Base-by-base conservation (phyloP, 2,113 vertebrate species). In the Chauna torquata region DNA sequence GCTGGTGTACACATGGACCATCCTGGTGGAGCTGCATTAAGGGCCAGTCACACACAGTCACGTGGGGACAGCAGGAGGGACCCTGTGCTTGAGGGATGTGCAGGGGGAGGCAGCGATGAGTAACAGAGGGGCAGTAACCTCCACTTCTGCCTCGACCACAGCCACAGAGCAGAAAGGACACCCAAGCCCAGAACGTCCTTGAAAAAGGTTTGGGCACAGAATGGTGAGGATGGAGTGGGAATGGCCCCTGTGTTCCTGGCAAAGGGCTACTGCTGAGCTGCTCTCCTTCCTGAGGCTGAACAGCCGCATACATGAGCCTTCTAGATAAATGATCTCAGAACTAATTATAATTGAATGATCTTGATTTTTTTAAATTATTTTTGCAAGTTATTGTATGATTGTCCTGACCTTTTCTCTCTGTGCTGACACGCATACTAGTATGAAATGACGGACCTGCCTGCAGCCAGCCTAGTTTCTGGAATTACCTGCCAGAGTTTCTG, bases 81-180 rank as follows among this genome's bases (percentile, higher is more conserved):
- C 4, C 8, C 25, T 28, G 28, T 52, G 22, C 59, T 54, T 16
- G 27, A 55, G 82, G 55, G 12, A 23, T 3, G 10, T 32, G 19
- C 5, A 0, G 3, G 4, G 13, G 15, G 40, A 49, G 25, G 16
- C 61, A 3, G 8, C 8, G 30, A 2, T 7, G 28, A 11, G 45
- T 17, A 27, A 3, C 42, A 2, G 36, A 20, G 65, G 40, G 55
- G 14, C 69, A 40, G 20, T 3, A 23, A 40, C 47, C 38, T 52
- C 40, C 30, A 40, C 38, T 52, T 30, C 54, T 66, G 36, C 50
- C 30, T 61, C 9, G 12, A 27, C 47, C n/a, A 36, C n/a, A 32
- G 42, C 24, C 12, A 6, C 8, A 4, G 50, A 47, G 14, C 40
- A 32, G 47, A 22, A 19, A 25, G 44, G 57, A 65, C 19, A 7